Percentiles rank a stretch among this genome's conserved stretches.
Evolutionary conservation across 2,797 vertebrate genomes (phyloP).

Genomic region (Lepus townsendii): DNA sequence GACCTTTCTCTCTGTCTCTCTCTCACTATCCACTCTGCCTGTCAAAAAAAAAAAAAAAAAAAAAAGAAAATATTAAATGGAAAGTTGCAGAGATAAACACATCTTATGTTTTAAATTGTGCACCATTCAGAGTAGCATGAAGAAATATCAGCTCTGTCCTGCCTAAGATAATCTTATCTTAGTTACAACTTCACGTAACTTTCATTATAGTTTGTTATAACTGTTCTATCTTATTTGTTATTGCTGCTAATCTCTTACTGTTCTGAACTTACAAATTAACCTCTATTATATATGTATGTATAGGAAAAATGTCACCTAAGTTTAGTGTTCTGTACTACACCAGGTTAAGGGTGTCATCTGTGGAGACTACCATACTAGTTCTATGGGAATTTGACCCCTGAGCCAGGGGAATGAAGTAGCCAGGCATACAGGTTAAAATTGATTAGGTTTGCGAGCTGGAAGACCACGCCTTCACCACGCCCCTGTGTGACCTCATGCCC

Average conservation of each 20-base stretch:
- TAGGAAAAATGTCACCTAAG: neutral
- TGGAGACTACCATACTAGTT: too few species aligned
- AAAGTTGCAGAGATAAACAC: neutral
- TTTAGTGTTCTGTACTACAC: neutral
- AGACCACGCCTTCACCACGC: too few species aligned
- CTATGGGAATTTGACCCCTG: too few species aligned
- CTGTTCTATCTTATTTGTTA: neutral
- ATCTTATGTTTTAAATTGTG: neutral
- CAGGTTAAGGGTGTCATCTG: neutral
- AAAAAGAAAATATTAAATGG: neutral
- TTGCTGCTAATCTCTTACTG: neutral
- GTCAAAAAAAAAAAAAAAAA: too few species aligned
- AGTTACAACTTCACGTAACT: neutral
- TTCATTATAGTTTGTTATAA: neutral
- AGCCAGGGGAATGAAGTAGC: neutral
- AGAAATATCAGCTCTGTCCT: neutral
- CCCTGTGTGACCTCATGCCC: too few species aligned
- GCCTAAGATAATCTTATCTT: too few species aligned
- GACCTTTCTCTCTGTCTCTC: too few species aligned
- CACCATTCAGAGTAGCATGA: neutral
- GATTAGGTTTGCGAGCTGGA: too few species aligned
- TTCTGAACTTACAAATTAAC: neutral
- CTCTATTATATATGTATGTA: neutral
- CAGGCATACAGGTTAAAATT: too few species aligned
- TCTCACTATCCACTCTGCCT: too few species aligned